Evolutionary conservation across 1,140 invertebrate species (phyloP), one percentile per base, ranked within the genome.

Genomic region (Rhyzopertha dominica): DNA sequence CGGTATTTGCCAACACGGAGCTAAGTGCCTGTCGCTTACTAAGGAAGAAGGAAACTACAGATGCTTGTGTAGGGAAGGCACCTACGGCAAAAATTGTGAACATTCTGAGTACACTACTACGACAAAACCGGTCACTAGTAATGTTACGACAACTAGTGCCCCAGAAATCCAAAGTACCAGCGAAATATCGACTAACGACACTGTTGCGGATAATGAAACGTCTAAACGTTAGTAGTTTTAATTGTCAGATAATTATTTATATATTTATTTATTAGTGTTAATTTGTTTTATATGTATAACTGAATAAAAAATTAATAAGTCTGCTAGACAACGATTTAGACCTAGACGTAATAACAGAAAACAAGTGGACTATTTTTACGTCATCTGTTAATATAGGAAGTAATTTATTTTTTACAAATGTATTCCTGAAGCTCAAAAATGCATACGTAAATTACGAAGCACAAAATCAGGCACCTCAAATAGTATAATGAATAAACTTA

Each of bases 11-110:
- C 77, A 84, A 58, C 89, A 90, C 58, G 85, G 84, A 7, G 83
- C 82, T 1, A 87, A 84, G 56, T 92, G 87, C 58, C 74, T 84
- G 19, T 86, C 84, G 28, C 68, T 85, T 63, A 84, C 80, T 30
- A 76, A 77, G 47, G 81, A 83, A 42, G 82, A 87, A 42, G 86
- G 85, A 1, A 71, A 74, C 66, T 88, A 80, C 63, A 80, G 81
- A 56, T 92, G 81, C 49, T 66, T 76, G 28, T 82, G 80, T 54
- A 69, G 74, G 0, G 67, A 77, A 22, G 79, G 79, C 13, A 74
- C 74, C 47, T 73, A 69, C 38, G 80, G 80, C 8, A 71, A 72
- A 45, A 67, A 74, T 51, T 82, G 79, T 39, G 79, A 82, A 65
- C 68, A 71, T 26, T 65, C 77, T 20, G 74, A 75, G n/a, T 66